phyloP scores from a whole-genome alignment of 2,888 invertebrate genomes.

The Rhagonycha fulva region DNA sequence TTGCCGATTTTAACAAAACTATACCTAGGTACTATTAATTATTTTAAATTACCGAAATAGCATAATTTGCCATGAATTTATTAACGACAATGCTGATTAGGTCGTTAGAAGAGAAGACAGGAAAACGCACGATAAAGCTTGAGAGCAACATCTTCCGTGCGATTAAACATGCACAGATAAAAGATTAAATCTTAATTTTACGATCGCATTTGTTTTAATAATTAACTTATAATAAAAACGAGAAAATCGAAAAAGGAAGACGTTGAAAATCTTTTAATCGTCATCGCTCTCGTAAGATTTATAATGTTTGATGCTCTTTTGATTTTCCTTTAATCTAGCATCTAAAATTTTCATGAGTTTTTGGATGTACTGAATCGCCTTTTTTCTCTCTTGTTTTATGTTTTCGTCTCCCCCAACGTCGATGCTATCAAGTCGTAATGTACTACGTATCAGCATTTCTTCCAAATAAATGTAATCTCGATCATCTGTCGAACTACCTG shows the following conservation, averaged over 20 bases:
- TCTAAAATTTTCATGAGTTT: conserved; percentile 16
- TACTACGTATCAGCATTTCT: conserved; percentile 26
- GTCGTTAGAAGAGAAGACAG: not conserved
- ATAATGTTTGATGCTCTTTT: not conserved
- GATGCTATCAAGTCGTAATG: conserved; percentile 27
- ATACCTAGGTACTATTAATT: too few species aligned
- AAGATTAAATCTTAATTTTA: not conserved
- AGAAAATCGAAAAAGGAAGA: not conserved
- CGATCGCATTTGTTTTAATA: not conserved
- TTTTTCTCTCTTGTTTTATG: conserved; percentile 6
- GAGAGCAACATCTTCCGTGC: not conserved
- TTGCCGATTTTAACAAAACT: not conserved
- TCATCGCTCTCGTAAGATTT: not conserved
- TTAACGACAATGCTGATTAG: not conserved
- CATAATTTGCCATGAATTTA: not conserved
- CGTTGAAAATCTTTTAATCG: not conserved
- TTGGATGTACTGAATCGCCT: conserved; percentile 11
- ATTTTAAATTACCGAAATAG: not conserved
- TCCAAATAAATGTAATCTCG: conserved; percentile 29
- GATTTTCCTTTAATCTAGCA: conserved; percentile 12
- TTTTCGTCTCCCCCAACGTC: conserved; percentile 6
- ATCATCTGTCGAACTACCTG: conserved; percentile 8
- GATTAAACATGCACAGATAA: not conserved
- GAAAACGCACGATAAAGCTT: not conserved
- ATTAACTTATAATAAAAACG: not conserved